Conservation (phyloP, 2,888 invertebrate genomes). For the Nysson spinosus region DNA sequence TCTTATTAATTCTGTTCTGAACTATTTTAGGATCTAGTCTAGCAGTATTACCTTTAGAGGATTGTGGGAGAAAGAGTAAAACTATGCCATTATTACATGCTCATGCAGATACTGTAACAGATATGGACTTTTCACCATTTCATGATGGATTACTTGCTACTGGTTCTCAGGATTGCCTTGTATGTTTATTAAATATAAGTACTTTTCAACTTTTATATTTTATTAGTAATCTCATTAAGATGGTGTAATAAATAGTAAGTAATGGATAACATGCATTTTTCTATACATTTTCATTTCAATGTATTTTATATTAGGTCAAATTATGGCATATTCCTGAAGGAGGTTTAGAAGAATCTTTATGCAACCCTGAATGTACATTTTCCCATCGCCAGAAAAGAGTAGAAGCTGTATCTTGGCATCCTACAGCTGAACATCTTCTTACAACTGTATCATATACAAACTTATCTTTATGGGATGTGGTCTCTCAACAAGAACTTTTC, state of each 20-base stretch:
- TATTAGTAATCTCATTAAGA: too few relatives aligned
- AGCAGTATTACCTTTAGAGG: constrained; percentile 91
- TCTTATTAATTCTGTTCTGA: background rate
- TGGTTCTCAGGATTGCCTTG: constrained; percentile 92
- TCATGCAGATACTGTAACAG: constrained; percentile 94
- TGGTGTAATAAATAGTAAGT: background rate
- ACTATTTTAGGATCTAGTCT: constrained; percentile 86
- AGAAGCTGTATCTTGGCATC: constrained; percentile 94
- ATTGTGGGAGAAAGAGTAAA: constrained; percentile 93
- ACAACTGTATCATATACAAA: constrained; percentile 91
- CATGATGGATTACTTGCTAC: constrained; percentile 95
- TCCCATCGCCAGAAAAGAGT: constrained; percentile 91
- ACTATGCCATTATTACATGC: constrained; percentile 92
- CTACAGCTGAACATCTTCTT: constrained; percentile 92
- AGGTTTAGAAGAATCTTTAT: constrained; percentile 87
- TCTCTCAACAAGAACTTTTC: constrained; percentile 88
- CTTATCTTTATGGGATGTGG: constrained; percentile 91
- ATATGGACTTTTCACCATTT: constrained; percentile 97
- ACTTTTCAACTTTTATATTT: too few relatives aligned
- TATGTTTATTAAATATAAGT: constrained; percentile 74
- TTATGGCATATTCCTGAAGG: constrained; percentile 93
- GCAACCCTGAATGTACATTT: constrained; percentile 88
- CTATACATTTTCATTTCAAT: background rate
- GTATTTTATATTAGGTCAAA: constrained; percentile 82
- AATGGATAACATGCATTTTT: background rate